Base-by-base conservation (phyloP, 2,797 vertebrate species). In the Coccyzus lansbergi region DNA sequence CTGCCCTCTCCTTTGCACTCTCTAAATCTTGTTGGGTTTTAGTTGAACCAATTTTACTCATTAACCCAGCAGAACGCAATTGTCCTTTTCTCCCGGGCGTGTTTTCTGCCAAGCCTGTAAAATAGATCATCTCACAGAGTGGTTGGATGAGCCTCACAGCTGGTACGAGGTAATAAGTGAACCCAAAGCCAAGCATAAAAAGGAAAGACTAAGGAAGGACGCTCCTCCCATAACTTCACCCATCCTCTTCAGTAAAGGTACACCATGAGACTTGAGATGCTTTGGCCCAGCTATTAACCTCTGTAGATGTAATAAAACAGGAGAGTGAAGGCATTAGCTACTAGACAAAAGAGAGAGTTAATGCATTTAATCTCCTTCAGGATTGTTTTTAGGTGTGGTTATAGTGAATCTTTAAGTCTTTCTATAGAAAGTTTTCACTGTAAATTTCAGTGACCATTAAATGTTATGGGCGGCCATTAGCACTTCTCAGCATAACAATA, bases 401-500 rank as follows among this genome's bases (percentile, higher is more conserved):
- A 60, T 84, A 40, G 59, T 36, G 69, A 55, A 49, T 60, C 55
- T 70, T 88, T 49, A 76, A 74, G 48, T 59, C 83, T 81, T 88
- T 82, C 70, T 76, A 28, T 25, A 25, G 58, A n/a, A 15, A 15
- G 21, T 70, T 90, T 91, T 83, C 90, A 29, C 13, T 55, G 38
- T 65, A 0, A 38, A 24, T 12, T 56, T 49, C 44, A 10, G n/a
- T 28, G 85, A 88, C 74, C 69, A 79, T 92, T 29, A 84, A 86
- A 46, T 26, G 22, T 46, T 48, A 90, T 33, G 83, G 44, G 77
- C 38, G 4, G 46, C 75, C 80, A 77, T 96, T 95, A 94, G 53
- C 94, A 64, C 91, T 84, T 86, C 38, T 93, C 80, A 90, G 53
- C 74, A 44, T 58, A 90, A 96, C 92, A 91, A 77, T 68, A 77